Evolutionary conservation across 2,888 invertebrate species (phyloP).

Genomic region (Spisula subtruncata): DNA sequence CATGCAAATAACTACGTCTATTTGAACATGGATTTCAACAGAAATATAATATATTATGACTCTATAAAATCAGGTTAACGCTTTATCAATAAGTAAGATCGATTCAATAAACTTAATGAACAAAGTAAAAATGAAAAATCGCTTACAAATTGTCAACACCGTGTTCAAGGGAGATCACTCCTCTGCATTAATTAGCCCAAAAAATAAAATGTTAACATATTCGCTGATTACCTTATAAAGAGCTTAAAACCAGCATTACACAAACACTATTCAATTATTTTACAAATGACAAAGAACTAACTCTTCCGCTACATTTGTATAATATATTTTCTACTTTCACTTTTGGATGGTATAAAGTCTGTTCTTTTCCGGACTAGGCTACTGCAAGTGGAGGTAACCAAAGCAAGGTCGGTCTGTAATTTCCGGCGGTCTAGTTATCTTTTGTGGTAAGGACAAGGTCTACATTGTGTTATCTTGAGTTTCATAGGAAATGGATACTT

Average conservation of each 20-base stretch:
- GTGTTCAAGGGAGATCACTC: neutral
- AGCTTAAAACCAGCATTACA: neutral
- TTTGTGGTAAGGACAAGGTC: neutral
- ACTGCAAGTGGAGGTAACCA: neutral
- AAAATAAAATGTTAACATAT: too few relatives aligned
- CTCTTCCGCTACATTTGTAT: too few relatives aligned
- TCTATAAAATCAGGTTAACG: neutral
- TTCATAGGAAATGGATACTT: neutral
- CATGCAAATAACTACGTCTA: neutral
- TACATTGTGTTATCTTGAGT: neutral
- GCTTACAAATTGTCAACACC: neutral
- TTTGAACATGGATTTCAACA: neutral
- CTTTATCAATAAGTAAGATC: neutral
- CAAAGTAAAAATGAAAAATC: neutral
- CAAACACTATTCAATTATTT: neutral
- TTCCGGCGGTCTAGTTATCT: conserved; percentile 19
- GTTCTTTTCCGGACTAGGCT: neutral
- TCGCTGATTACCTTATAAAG: too few relatives aligned
- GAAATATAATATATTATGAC: neutral
- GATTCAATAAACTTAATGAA: neutral
- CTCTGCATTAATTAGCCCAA: too few relatives aligned
- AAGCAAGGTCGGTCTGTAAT: neutral
- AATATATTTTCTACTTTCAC: neutral
- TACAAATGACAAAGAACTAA: neutral
- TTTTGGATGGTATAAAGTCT: neutral